Evolutionary conservation across 2,888 invertebrate species (phyloP), one percentile per base, ranked within the genome.

Genomic region (Iselma pallidipennis): DNA sequence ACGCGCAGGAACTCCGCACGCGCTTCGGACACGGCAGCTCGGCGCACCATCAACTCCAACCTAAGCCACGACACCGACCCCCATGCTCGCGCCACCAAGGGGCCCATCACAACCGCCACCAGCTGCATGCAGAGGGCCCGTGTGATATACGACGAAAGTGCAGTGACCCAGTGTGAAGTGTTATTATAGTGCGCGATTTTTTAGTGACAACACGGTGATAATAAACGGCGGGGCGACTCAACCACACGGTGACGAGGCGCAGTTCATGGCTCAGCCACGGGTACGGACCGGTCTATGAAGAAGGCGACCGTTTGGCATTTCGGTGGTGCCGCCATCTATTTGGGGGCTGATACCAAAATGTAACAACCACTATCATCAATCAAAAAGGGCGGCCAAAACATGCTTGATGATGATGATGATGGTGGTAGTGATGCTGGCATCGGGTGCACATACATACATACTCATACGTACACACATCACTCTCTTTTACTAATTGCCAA

Each of bases 201-300:
- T 57, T 62, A 73, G 72, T 68, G 70, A 65, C 64, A 59, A 65
- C 59, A 67, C 66, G 71, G 74, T 73, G 73, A 70, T 69, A 68
- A 64, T 69, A 71, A 66, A 62, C 68, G 37, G 37, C 16, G 37
- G 37, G 37, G 37, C 37, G 37, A 37, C 37, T 37, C 37, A 67
- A 68, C 68, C 57, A 66, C 69, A 82, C 83, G 88, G 88, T 75
- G 89, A 88, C 86, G 89, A 89, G 87, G 88, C 88, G 73, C 73
- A 71, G 87, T 89, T 87, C 88, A 92, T 92, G 92, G 91, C 92
- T 88, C 91, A 91, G 89, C 91, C 91, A 88, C 89, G 91, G 91
- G 92, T 91, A 90, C 85, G 90, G 55, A 66, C 72, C 71, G 71
- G 68, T 66, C 73, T 70, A 67, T 65, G 72, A 68, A 67, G 68